Evolutionary conservation across 1,140 invertebrate species (phyloP), one percentile per base, ranked within the genome.

Genomic region (Radopholus similis): DNA sequence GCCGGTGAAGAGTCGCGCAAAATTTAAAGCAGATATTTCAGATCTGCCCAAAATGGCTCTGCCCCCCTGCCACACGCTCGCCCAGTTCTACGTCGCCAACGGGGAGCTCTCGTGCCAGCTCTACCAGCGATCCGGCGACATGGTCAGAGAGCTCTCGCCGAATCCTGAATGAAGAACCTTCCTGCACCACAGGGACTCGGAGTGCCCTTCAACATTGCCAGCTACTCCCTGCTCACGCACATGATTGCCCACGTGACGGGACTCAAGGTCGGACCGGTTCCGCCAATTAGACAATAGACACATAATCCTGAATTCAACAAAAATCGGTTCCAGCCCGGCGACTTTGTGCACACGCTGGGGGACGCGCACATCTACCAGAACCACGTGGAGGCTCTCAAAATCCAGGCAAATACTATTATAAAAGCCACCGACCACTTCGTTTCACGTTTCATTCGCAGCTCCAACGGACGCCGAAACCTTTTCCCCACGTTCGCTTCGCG

Each of bases 171-270:
- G n/a, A n/a, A n/a, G n/a, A n/a, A n/a, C n/a, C n/a, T 64, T 0
- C 59, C 44, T 57, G 59, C 8, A 32, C 75, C 83, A 11, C 72
- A 87, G 86, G 94, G 94, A 6, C 85, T 99, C 2, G 95, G 95
- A 23, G 94, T 98, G 2, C 95, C 95, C 21, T 99, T 98, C 82
- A 99, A 99, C 83, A 95, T 99, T 77, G 95, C 95, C 18, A 96
- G 92, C 68, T 98, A 99, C 85, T 88, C 94, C 1, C 81, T 98
- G 5, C 85, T 98, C 0, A 96, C 92, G 11, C 89, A 90, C 74
- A 97, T 99, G 92, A 90, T 98, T 73, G 95, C 95, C 57, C 91
- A 97, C 83, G 87, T 97, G 9, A 95, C 92, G 30, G 88, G 88
- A 49, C 85, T 97, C 11, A 89, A 94, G 83, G 87, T 68, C 21